Evolutionary conservation across 2,113 vertebrate species (phyloP).

Genomic region (Fregetta grallaria): DNA sequence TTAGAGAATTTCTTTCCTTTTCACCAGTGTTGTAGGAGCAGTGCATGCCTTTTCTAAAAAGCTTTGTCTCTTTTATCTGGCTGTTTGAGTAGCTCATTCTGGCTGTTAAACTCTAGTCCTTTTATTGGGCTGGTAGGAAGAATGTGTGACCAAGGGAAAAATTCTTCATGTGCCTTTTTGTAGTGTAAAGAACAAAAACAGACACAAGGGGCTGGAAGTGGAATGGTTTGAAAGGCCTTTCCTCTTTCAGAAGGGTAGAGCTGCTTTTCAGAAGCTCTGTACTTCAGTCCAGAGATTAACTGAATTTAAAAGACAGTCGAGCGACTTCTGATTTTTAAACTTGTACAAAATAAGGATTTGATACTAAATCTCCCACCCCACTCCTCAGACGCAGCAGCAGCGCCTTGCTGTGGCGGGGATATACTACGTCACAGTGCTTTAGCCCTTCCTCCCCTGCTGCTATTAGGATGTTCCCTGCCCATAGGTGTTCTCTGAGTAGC

Average conservation of each 20-base stretch:
- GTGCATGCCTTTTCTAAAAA: not conserved
- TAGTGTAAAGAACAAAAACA: constrained; percentile 13
- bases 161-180: not conserved
- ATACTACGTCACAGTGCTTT: accelerated
- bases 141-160: not conserved
- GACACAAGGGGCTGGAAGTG: not conserved
- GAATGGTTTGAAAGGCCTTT: not conserved
- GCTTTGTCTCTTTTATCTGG: constrained; percentile 2
- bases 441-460: not conserved
- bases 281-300: not conserved
- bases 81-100: not conserved
- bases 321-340: not conserved
- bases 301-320: not conserved
- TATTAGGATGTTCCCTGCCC: not conserved
- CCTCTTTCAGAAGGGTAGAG: not conserved
- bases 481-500: not conserved
- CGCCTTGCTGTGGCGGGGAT: not conserved
- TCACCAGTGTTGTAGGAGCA: not conserved
- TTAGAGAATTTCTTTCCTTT: not conserved
- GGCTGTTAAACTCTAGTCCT: not conserved
- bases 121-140: not conserved
- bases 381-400: not conserved
- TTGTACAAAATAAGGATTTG: not conserved
- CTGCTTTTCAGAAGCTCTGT: not conserved
- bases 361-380: not conserved